Evolutionary conservation across 2,113 vertebrate genomes (phyloP).

Genomic region (Rhea pennata): DNA sequence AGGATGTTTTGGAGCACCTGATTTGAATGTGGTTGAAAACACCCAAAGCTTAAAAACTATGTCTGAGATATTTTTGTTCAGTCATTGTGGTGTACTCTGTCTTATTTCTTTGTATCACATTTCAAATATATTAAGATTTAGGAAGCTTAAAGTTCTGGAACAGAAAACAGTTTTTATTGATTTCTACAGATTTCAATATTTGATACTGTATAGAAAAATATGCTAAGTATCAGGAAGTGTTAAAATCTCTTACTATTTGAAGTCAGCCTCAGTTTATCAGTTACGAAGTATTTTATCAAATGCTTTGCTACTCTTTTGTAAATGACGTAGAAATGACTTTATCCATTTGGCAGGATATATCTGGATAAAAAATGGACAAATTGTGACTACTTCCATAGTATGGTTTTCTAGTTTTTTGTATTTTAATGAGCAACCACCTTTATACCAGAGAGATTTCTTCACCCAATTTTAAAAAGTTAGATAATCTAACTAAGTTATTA

Average conservation of each 20-base stretch:
- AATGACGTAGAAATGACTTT: not conserved
- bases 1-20: not conserved
- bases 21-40: not conserved
- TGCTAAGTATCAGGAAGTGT: not conserved
- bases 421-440: not conserved
- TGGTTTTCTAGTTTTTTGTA: not conserved
- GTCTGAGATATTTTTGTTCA: not conserved
- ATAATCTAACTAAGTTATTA: not conserved
- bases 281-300: not conserved
- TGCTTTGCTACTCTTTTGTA: not conserved
- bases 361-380: not conserved
- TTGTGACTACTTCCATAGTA: not conserved
- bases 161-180: not conserved
- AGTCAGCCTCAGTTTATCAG: not conserved
- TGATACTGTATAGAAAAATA: not conserved
- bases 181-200: not conserved
- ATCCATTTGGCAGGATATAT: not conserved
- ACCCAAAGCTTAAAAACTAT: not conserved
- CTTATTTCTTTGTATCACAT: not conserved
- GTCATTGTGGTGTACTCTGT: not conserved
- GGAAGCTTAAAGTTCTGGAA: not conserved
- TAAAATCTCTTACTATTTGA: not conserved
- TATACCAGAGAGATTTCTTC: not conserved
- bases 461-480: not conserved
- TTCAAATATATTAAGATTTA: not conserved